phyloP scores from a whole-genome alignment of 2,888 invertebrate genomes.

The Clistopyga incitator region DNA sequence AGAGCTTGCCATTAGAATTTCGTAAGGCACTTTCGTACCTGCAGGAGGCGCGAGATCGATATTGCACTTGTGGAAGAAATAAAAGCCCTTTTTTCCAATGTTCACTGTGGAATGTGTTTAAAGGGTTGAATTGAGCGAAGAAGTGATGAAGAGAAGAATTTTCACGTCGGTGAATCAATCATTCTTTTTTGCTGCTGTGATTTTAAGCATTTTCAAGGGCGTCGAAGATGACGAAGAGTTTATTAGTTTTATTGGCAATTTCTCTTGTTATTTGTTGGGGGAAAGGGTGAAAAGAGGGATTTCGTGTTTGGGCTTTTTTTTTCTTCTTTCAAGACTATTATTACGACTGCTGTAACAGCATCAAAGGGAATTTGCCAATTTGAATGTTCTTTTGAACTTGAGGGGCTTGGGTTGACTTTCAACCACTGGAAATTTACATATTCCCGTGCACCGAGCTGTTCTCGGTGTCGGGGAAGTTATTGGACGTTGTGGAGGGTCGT shows the following conservation, averaged over 20 bases:
- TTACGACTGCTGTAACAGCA: conserved; percentile 2
- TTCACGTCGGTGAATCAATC: background rate
- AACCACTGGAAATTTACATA: conserved; percentile 24
- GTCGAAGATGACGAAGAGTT: background rate
- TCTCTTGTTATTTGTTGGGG: background rate
- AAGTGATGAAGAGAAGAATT: background rate
- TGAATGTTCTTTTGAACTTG: conserved; percentile 30
- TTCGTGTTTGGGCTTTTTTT: background rate
- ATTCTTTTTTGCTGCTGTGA: background rate
- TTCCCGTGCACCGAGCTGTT: background rate
- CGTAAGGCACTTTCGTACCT: conserved; percentile 15
- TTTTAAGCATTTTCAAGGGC: background rate
- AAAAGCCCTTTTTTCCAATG: background rate
- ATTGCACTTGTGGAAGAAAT: background rate
- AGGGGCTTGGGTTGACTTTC: conserved; percentile 6
- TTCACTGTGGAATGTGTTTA: background rate
- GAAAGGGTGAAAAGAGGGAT: background rate
- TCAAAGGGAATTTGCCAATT: conserved; percentile 16
- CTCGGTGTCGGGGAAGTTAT: conserved; percentile 19
- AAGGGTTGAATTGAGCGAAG: background rate
- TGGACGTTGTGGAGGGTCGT: conserved; percentile 33
- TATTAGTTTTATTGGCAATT: background rate
- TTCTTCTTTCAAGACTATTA: background rate
- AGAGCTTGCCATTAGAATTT: conserved; percentile 51
- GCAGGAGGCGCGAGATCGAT: conserved; percentile 31